Evolutionary conservation across 2,113 vertebrate genomes (phyloP).

Genomic region (Perca fluviatilis): DNA sequence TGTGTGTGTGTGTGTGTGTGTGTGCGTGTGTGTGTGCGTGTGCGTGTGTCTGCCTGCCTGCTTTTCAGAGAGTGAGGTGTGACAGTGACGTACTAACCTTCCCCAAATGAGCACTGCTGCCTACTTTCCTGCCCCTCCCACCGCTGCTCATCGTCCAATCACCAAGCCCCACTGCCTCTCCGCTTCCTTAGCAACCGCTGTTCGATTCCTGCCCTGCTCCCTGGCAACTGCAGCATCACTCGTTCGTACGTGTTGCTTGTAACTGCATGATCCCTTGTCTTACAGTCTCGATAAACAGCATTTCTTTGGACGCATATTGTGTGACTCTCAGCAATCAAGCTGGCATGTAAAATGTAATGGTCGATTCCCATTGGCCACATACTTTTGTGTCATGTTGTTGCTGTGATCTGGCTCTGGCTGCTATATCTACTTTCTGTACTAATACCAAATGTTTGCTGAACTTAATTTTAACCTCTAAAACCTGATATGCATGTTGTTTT

Average conservation of each 20-base stretch:
- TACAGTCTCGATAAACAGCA: background rate
- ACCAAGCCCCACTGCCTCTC: conserved; percentile 55
- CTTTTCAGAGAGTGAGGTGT: conserved; percentile 84
- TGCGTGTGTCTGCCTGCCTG: conserved; percentile 53
- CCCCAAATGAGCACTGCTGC: conserved; percentile 31
- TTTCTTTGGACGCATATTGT: background rate
- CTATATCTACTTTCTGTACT: background rate
- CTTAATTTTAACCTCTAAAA: background rate
- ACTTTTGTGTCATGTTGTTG: background rate
- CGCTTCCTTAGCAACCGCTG: conserved; percentile 62
- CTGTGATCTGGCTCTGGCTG: conserved; percentile 4
- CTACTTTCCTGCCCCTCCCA: conserved; percentile 53
- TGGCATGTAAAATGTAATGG: background rate
- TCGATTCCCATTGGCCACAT: background rate
- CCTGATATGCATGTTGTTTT: background rate
- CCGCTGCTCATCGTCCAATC: conserved; percentile 70
- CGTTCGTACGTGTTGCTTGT: conserved; percentile 60
- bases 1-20: conserved; percentile 1
- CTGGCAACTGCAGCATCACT: conserved; percentile 57
- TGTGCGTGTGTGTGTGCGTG: conserved; percentile 11
- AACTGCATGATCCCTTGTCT: conserved; percentile 35
- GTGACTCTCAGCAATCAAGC: background rate
- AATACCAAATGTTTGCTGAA: background rate
- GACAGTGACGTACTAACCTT: conserved; percentile 78
- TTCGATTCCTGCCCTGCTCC: conserved; percentile 54